Evolutionary conservation across 2,113 vertebrate genomes (phyloP).

Genomic region (Dryoscopus gambensis): DNA sequence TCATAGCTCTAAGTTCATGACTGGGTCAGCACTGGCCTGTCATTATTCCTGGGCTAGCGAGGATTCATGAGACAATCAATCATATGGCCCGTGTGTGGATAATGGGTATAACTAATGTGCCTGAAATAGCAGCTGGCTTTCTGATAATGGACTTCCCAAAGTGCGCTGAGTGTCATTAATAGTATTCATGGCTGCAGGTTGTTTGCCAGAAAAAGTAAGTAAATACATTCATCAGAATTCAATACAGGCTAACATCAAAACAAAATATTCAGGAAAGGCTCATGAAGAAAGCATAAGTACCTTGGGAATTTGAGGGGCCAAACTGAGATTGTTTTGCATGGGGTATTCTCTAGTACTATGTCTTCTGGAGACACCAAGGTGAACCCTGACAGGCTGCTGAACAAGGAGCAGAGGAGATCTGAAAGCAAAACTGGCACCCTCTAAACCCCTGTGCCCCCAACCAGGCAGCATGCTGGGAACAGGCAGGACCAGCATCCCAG

Average conservation of each 20-base stretch:
- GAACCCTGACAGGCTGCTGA: neutral
- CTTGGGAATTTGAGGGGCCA: neutral
- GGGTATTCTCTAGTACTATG: neutral
- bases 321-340: neutral
- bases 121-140: slow-evolving; percentile 38
- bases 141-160: slow-evolving; percentile 27
- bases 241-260: neutral
- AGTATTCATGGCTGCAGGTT: slow-evolving; percentile 19
- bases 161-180: slow-evolving; percentile 9
- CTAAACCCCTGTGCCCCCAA: neutral
- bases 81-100: neutral
- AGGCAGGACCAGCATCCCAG: neutral
- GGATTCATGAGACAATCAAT: neutral
- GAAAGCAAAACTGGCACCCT: neutral
- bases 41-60: neutral
- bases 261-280: neutral
- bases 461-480: neutral
- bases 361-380: neutral
- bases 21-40: neutral
- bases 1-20: neutral
- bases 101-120: slow-evolving; percentile 27
- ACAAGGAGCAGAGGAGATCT: neutral
- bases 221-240: slow-evolving; percentile 44
- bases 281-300: neutral
- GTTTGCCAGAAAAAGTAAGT: slow-evolving; percentile 21